These are phyloP conservation scores for Chionoecetes opilio DNA, from an alignment of 1,140 invertebrate genomes.

Conservation along the genomic window DNA sequence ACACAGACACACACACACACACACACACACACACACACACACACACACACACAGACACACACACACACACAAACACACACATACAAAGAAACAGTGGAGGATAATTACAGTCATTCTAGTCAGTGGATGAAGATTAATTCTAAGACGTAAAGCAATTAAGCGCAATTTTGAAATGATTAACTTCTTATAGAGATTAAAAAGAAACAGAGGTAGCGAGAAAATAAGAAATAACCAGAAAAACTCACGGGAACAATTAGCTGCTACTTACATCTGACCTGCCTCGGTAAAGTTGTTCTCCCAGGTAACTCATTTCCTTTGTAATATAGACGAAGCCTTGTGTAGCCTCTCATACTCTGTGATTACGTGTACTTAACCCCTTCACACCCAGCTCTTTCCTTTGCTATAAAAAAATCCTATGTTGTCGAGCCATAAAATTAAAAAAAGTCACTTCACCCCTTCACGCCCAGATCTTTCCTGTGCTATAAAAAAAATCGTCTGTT, in stretches of 20 bases:
- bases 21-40: neutral
- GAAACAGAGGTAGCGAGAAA: neutral
- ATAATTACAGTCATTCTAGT: neutral
- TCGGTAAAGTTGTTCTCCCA: neutral
- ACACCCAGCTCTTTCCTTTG: too few relatives aligned
- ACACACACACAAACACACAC: conserved; percentile 51
- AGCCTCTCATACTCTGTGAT: neutral
- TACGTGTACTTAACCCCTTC: too few relatives aligned
- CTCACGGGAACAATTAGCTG: neutral
- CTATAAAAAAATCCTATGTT: too few relatives aligned
- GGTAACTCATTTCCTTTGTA: neutral
- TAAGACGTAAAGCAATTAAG: conserved; percentile 10
- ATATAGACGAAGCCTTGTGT: neutral
- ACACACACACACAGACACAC: conserved; percentile 51
- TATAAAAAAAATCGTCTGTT: too few relatives aligned
- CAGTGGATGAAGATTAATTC: neutral
- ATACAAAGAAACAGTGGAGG: neutral
- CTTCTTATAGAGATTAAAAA: neutral
- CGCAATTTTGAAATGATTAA: conserved; percentile 10
- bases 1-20: neutral
- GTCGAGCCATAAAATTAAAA: too few relatives aligned
- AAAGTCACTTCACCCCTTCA: too few relatives aligned
- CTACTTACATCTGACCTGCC: neutral
- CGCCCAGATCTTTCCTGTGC: too few relatives aligned
- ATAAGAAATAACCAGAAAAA: neutral